phyloP scores from a whole-genome alignment of 2,888 invertebrate species.

The Nasonovia ribisnigri region DNA sequence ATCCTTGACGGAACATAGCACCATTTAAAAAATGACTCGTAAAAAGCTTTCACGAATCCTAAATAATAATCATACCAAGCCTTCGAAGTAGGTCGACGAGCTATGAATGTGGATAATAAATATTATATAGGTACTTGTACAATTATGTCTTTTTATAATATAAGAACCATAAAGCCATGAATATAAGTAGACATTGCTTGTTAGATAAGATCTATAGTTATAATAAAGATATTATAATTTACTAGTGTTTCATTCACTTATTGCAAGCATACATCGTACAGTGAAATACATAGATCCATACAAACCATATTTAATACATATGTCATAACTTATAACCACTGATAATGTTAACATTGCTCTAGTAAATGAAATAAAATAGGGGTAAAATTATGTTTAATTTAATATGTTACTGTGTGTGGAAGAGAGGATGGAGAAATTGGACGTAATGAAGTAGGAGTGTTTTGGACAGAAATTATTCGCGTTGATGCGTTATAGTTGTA shows the following conservation, averaged over 20 bases:
- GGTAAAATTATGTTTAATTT: neutral
- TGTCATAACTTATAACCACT: neutral
- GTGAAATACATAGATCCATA: neutral
- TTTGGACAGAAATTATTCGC: neutral
- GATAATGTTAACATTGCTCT: neutral
- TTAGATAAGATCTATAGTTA: neutral
- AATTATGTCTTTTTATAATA: neutral
- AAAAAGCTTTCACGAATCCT: constrained; percentile 39
- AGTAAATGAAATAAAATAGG: constrained; percentile 1
- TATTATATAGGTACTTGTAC: neutral
- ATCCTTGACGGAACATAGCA: constrained; percentile 64
- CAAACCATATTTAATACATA: neutral
- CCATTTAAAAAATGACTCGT: constrained; percentile 54
- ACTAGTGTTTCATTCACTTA: neutral
- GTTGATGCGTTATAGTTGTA: neutral
- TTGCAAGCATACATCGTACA: neutral
- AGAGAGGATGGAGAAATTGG: constrained; percentile 32
- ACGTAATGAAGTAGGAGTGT: constrained; percentile 11
- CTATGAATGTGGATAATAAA: constrained; percentile 35
- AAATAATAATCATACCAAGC: constrained; percentile 54
- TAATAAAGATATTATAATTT: neutral
- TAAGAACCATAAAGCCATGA: neutral
- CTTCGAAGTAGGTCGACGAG: constrained; percentile 12
- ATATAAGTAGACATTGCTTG: neutral
- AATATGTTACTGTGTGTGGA: neutral